Percentiles rank a stretch among this genome's conserved stretches.
These are phyloP conservation scores for Ceratitis capitata DNA, from an alignment of 1,140 invertebrate species.

Conservation along the genomic window DNA sequence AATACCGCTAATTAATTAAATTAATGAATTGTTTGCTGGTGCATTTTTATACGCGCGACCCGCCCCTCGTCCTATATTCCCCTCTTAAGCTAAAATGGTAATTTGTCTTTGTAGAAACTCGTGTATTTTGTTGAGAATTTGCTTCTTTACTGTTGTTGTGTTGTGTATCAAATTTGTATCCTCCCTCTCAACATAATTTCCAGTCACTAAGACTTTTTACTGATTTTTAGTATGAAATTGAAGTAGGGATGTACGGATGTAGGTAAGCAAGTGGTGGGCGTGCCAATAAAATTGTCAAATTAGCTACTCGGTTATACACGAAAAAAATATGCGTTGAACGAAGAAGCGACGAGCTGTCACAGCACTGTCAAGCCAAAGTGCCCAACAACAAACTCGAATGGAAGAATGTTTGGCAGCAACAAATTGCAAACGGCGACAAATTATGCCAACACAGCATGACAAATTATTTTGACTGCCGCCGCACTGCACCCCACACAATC, in stretches of 20 bases:
- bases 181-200: background rate
- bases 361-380: background rate
- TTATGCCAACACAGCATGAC: constrained; percentile 35
- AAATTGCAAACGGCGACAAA: constrained; percentile 16
- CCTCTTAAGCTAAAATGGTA: background rate
- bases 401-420: background rate
- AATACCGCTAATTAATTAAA: constrained; percentile 39
- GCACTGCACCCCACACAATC: background rate
- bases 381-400: background rate
- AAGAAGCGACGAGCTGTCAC: background rate
- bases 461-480: constrained; percentile 17
- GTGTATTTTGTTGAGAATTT: background rate
- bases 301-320: background rate
- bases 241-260: background rate
- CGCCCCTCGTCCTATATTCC: background rate
- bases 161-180: background rate
- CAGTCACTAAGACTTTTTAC: background rate
- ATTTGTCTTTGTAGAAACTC: background rate
- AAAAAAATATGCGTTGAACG: too few species aligned
- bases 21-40: constrained; percentile 39
- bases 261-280: background rate
- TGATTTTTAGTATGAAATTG: background rate
- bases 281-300: background rate
- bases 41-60: constrained; percentile 17
- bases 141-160: background rate